Evolutionary conservation across 2,797 vertebrate genomes (phyloP), one percentile per base, ranked within the genome.

Genomic region (Pseudotriccus pelzelni): DNA sequence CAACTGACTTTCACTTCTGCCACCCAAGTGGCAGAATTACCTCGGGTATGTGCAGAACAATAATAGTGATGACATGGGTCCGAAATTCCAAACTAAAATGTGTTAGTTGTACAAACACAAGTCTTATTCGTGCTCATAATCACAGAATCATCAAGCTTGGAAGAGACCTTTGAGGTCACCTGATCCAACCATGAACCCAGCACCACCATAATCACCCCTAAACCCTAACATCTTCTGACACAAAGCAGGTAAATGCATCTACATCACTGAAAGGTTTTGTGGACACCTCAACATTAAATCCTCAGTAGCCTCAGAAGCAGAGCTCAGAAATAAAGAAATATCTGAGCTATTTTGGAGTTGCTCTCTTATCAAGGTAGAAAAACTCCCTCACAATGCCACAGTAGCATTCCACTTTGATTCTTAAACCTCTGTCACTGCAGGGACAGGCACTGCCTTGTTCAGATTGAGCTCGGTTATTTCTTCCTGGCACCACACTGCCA

Each of bases 21-120:
- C 11, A 32, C 43, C 17, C 20, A 49, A 50, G 44, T 22, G 23
- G 37, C 62, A 62, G 46, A 76, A 76, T 18, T 14, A 16, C 36
- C 76, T 41, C 4, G 8, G 6, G 8, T 23, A 32, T 25, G 30
- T 3, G 5, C 49, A 36, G 44, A 53, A 49, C 21, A 27, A 28
- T 6, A 25, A 9, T 2, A 28, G 1, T 3, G 6, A 10, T 17
- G 5, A 41, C 28, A 58, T 0, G 1, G 20, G 6, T 12, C 34
- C 44, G 20, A 43, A 67, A 44, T 44, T 62, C 14, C 28, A 47
- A 18, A 53, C 25, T 53, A 52, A 78, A 53, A 36, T 5, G 10
- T 13, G 5, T 14, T 37, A 50, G 6, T 7, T 49, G 32, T 32
- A 36, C 24, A 34, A 53, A 47, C 6, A 39, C 4, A 32, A 30